A percentile compares a stretch with the other conserved stretches of the same genome.
Evolutionary conservation across 92 coral and sea anemone species (phyloP).

Genomic region (Hydrozoanthus gracilis): DNA sequence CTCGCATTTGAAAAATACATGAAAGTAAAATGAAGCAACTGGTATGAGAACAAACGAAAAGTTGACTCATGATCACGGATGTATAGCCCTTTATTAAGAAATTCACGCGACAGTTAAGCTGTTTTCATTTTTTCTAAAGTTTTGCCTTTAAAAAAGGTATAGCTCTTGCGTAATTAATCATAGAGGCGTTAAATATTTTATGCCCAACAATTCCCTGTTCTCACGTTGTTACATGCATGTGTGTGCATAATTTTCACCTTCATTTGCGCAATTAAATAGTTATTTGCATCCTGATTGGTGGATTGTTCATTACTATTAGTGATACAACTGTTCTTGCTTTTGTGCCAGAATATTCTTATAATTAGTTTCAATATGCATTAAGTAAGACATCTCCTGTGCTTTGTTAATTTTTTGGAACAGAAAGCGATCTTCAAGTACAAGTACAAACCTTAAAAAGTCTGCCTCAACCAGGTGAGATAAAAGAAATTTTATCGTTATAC

Average conservation of each 20-base stretch:
- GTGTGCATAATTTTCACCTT: not conserved
- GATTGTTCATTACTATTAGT: not conserved
- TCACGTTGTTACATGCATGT: not conserved
- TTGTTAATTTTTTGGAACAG: constrained; percentile 31
- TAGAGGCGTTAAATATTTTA: too few relatives aligned
- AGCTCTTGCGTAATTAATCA: too few relatives aligned
- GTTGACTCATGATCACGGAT: too few relatives aligned
- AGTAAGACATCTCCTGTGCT: not conserved
- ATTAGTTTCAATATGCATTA: not conserved
- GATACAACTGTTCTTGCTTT: not conserved
- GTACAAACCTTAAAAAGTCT: constrained; percentile 39
- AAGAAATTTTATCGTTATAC: not conserved
- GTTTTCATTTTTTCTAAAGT: too few relatives aligned
- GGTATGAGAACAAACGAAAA: too few relatives aligned
- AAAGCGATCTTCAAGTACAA: constrained; percentile 39
- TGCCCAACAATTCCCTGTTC: too few relatives aligned
- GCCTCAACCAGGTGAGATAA: constrained; percentile 54
- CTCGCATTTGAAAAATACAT: too few relatives aligned
- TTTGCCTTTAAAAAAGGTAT: too few relatives aligned
- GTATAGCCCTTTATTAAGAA: too few relatives aligned
- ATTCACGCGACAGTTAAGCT: too few relatives aligned
- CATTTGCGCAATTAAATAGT: not conserved
- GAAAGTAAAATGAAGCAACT: too few relatives aligned
- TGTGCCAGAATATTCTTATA: not conserved
- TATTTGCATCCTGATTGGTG: not conserved